These are phyloP conservation scores for Alectoris magna DNA, from an alignment of 2,797 vertebrate species.

Conservation along the genomic window DNA sequence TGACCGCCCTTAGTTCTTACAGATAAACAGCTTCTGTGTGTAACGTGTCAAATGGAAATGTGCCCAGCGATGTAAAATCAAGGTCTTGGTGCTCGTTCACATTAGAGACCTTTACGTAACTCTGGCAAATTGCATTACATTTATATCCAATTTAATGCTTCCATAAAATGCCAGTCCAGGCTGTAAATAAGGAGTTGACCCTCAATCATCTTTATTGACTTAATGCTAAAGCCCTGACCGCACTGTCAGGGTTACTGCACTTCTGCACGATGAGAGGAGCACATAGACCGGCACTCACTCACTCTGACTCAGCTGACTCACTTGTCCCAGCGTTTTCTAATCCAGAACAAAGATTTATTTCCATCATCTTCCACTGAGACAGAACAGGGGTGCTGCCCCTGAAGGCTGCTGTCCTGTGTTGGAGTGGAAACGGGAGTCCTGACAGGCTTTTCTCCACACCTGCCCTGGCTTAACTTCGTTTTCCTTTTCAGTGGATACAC, in stretches of 20 bases:
- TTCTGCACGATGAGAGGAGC: neutral
- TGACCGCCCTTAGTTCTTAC: neutral
- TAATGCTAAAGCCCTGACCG: neutral
- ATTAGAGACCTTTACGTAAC: constrained; percentile 22
- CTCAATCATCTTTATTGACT: constrained; percentile 53
- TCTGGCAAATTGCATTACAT: constrained; percentile 21
- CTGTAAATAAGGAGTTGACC: constrained; percentile 12
- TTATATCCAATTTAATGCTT: neutral
- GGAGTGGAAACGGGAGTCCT: neutral
- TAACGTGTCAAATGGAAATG: neutral
- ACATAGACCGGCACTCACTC: neutral
- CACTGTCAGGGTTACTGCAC: neutral
- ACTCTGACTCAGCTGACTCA: fast-evolving
- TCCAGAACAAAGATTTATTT: neutral
- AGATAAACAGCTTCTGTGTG: fast-evolving
- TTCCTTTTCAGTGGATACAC: neutral
- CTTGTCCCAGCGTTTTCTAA: neutral
- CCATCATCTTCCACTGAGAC: neutral
- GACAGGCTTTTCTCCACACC: neutral
- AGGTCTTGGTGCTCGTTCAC: neutral
- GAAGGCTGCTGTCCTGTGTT: neutral
- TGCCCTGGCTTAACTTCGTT: neutral
- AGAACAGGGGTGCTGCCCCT: constrained; percentile 14
- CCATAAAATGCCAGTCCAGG: neutral
- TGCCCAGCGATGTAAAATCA: neutral